A percentile compares a stretch with the other conserved stretches of the same genome.
These are phyloP conservation scores for Nyctereutes procyonoides DNA, from an alignment of 2,113 vertebrate species.

Conservation along the genomic window DNA sequence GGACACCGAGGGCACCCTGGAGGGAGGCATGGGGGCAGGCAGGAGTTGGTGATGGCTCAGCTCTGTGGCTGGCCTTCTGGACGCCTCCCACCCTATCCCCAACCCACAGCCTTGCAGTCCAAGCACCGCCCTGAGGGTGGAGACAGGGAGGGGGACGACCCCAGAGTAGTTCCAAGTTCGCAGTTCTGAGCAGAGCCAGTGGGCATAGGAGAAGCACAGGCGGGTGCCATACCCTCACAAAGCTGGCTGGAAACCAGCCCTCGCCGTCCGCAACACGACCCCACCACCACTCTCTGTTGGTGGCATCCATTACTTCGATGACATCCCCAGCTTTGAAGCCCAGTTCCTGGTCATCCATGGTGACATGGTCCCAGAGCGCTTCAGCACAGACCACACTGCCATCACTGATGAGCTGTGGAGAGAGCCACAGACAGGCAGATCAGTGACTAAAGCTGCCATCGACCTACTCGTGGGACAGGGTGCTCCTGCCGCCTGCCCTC, in stretches of 20 bases:
- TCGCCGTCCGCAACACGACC: slow-evolving; percentile 94
- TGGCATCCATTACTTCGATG: slow-evolving; percentile 97
- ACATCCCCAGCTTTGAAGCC: slow-evolving; percentile 97
- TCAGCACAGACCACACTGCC: slow-evolving; percentile 97
- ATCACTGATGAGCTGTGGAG: slow-evolving; percentile 96
- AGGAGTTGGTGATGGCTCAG: background rate
- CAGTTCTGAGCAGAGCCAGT: background rate
- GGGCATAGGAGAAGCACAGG: background rate
- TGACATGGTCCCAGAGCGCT: slow-evolving; percentile 98
- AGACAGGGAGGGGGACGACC: background rate
- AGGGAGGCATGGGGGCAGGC: background rate
- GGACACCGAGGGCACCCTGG: background rate
- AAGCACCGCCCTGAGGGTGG: background rate
- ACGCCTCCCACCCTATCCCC: too few species aligned
- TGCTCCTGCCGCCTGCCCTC: background rate
- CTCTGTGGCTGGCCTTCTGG: background rate
- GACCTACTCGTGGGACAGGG: too few species aligned
- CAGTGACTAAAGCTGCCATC: background rate
- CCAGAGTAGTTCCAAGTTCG: background rate
- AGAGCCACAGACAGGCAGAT: slow-evolving; percentile 45
- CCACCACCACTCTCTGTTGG: slow-evolving; percentile 99
- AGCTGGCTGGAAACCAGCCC: slow-evolving; percentile 98
- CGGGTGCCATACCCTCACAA: slow-evolving; percentile 92
- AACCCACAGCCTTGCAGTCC: background rate
- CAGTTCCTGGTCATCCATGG: slow-evolving; percentile 98